Conservation (phyloP, 92 coral and sea anemone species). For the Porites divaricata region DNA sequence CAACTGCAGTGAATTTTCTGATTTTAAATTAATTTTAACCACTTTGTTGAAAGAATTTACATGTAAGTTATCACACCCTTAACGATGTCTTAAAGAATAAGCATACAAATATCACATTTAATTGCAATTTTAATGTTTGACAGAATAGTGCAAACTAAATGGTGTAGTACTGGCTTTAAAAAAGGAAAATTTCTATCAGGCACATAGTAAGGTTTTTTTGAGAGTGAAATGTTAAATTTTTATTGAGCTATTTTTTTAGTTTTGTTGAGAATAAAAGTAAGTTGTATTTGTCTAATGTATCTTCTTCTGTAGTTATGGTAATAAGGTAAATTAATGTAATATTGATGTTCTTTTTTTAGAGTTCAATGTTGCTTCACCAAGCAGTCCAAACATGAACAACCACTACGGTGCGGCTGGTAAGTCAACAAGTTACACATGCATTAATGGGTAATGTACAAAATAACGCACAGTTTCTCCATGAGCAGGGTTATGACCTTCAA, state of each 20-base stretch:
- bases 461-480: neutral
- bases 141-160: too few species aligned
- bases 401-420: conserved; percentile 46
- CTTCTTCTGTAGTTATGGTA: conserved; percentile 14
- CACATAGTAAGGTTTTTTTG: neutral
- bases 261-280: too few species aligned
- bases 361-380: conserved; percentile 47
- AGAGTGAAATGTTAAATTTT: neutral
- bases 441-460: neutral
- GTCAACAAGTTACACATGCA: conserved; percentile 6
- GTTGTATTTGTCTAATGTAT: neutral
- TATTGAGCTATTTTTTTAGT: neutral
- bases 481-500: neutral
- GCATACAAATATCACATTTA: too few species aligned
- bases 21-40: too few species aligned
- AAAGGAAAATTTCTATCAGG: too few species aligned
- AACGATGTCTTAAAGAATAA: too few species aligned
- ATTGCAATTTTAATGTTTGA: too few species aligned
- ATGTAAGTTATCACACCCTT: too few species aligned
- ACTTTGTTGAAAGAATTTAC: too few species aligned
- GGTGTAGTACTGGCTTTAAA: too few species aligned
- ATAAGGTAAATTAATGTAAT: neutral
- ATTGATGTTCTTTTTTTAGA: conserved; percentile 31
- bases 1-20: too few species aligned
- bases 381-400: conserved; percentile 54